These are phyloP conservation scores for Ypsolopha sequella DNA, from an alignment of 2,888 invertebrate species.

Conservation along the genomic window DNA sequence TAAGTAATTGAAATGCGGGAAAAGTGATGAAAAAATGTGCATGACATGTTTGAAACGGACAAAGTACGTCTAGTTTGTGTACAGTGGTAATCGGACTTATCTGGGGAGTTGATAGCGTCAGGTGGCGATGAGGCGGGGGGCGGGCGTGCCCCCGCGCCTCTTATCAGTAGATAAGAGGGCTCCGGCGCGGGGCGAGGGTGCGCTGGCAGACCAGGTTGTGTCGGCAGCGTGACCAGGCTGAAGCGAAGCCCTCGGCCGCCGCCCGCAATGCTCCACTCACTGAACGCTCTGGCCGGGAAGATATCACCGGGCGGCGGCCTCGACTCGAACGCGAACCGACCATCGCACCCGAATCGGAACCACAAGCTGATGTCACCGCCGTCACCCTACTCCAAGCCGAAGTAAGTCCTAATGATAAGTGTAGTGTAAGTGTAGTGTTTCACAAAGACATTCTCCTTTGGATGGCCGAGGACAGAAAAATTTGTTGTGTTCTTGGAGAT, in stretches of 20 bases:
- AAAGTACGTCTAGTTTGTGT: constrained; percentile 16
- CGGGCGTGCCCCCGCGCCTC: constrained; percentile 63
- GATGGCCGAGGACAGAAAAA: neutral
- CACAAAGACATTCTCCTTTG: neutral
- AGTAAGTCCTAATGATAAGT: constrained; percentile 38
- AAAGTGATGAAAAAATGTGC: constrained; percentile 18
- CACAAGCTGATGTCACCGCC: constrained; percentile 55
- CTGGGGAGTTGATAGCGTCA: constrained; percentile 46
- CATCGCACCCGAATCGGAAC: constrained; percentile 64
- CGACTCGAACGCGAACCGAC: constrained; percentile 79
- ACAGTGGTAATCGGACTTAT: neutral
- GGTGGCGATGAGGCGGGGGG: constrained; percentile 67
- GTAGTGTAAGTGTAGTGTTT: neutral
- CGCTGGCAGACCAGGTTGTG: constrained; percentile 27
- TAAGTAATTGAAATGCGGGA: neutral
- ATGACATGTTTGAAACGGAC: constrained; percentile 47
- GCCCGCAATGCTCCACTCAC: constrained; percentile 89
- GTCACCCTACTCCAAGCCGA: constrained; percentile 63
- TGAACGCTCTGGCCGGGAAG: constrained; percentile 91
- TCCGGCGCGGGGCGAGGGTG: constrained; percentile 5
- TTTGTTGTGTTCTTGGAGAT: neutral
- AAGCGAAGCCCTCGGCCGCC: constrained; percentile 54
- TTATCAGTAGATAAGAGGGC: constrained; percentile 59
- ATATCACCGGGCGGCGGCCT: constrained; percentile 84
- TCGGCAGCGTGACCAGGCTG: constrained; percentile 63